A percentile compares a stretch with the other conserved stretches of the same genome.
These are phyloP conservation scores for Callaeas wilsoni DNA, from an alignment of 2,113 vertebrate species.

Conservation along the genomic window DNA sequence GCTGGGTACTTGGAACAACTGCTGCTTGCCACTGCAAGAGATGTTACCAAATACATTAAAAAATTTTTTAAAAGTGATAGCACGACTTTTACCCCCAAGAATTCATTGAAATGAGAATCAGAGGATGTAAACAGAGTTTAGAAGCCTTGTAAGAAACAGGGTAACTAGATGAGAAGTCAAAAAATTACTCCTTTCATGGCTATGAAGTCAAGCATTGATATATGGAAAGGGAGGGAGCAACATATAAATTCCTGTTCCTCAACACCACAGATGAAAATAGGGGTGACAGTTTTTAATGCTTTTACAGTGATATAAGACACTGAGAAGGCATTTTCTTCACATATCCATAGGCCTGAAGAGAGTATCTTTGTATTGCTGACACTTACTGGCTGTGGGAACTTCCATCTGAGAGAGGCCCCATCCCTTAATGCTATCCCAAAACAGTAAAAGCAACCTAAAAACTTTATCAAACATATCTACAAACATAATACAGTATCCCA, in stretches of 20 bases:
- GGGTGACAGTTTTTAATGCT: not conserved
- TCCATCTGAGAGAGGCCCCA: not conserved
- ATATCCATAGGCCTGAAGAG: not conserved
- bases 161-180: not conserved
- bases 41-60: not conserved
- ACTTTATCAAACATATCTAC: not conserved
- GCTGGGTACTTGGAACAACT: not conserved
- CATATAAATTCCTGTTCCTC: not conserved
- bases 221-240: fast-evolving
- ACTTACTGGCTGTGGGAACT: not conserved
- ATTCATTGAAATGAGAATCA: not conserved
- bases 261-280: not conserved
- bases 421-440: not conserved
- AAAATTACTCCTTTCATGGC: not conserved
- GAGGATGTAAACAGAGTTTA: not conserved
- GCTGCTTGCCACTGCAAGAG: not conserved
- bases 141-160: not conserved
- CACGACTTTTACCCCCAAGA: not conserved
- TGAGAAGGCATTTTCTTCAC: not conserved
- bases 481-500: not conserved
- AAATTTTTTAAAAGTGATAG: not conserved
- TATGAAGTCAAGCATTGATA: not conserved
- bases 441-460: not conserved
- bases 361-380: not conserved
- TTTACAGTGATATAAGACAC: not conserved